These are phyloP conservation scores for Chromobotia macracanthus DNA, from an alignment of 2,797 vertebrate species.

Conservation along the genomic window DNA sequence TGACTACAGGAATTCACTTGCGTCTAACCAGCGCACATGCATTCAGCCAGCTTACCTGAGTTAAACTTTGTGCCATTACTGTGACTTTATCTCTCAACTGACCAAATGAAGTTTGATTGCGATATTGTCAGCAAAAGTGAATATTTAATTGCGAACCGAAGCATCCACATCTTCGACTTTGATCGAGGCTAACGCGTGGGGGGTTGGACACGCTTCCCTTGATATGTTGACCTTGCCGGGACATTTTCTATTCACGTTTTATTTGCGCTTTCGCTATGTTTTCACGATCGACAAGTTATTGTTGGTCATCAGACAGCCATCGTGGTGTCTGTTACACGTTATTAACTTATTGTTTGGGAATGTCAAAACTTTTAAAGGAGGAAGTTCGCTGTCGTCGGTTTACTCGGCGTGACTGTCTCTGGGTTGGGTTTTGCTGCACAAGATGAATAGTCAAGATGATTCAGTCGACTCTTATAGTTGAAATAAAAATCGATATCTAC, in stretches of 20 bases:
- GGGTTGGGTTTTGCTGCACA: conserved; percentile 27
- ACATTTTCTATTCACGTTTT: conserved; percentile 49
- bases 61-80: conserved; percentile 8
- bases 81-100: background rate
- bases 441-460: background rate
- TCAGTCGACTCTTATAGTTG: background rate
- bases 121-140: conserved; percentile 20
- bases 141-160: conserved; percentile 53
- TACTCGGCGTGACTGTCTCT: conserved; percentile 30
- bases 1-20: conserved; percentile 90
- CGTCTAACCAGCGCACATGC: conserved; percentile 79
- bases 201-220: conserved; percentile 61
- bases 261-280: conserved; percentile 6
- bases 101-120: conserved; percentile 50
- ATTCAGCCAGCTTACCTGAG: conserved; percentile 36
- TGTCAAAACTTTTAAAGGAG: conserved; percentile 60
- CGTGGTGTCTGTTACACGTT: conserved; percentile 10
- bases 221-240: conserved; percentile 68
- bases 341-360: conserved; percentile 38
- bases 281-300: conserved; percentile 18
- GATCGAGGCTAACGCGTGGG: conserved; percentile 69
- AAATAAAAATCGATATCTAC: background rate
- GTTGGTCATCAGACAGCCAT: background rate
- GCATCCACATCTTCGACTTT: conserved; percentile 84
- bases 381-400: conserved; percentile 59